Conservation (phyloP, 2,113 vertebrate species). For the Dasyurus viverrinus region DNA sequence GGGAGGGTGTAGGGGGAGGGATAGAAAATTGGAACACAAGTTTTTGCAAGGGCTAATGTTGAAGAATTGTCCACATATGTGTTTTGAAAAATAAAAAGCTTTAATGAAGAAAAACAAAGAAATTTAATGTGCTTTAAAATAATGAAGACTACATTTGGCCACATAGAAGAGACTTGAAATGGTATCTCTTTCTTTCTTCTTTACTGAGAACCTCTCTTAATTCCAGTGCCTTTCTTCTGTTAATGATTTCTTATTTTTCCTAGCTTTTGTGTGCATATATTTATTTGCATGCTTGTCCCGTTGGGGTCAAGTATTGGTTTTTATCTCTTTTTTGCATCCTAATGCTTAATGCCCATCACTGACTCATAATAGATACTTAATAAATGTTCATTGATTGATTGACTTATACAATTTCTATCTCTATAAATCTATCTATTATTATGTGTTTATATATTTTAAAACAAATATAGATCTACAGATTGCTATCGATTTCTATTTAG, state of each 20-base stretch:
- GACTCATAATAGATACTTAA: not conserved
- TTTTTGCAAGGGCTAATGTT: too few relatives aligned
- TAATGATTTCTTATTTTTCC: not conserved
- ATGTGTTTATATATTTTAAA: not conserved
- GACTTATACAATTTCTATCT: not conserved
- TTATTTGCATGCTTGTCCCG: not conserved
- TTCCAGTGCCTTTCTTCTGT: not conserved
- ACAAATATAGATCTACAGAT: not conserved
- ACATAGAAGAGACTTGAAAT: not conserved
- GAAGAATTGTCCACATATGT: too few relatives aligned
- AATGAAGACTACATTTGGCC: not conserved
- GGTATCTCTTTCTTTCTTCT: not conserved
- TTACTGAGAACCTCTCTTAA: not conserved
- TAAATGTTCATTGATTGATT: not conserved
- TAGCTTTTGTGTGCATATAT: not conserved
- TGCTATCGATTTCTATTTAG: not conserved
- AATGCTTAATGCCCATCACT: not conserved
- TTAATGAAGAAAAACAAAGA: not conserved
- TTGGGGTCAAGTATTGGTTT: not conserved
- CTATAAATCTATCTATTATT: not conserved
- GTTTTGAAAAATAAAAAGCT: too few relatives aligned
- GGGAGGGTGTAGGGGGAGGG: too few relatives aligned
- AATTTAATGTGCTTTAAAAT: not conserved
- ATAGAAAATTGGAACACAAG: too few relatives aligned
- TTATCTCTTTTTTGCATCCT: not conserved